Percentiles rank a stretch among this genome's conserved stretches.
phyloP scores from a whole-genome alignment of 2,888 invertebrate genomes.

The Paralinhomoeus sp. region DNA sequence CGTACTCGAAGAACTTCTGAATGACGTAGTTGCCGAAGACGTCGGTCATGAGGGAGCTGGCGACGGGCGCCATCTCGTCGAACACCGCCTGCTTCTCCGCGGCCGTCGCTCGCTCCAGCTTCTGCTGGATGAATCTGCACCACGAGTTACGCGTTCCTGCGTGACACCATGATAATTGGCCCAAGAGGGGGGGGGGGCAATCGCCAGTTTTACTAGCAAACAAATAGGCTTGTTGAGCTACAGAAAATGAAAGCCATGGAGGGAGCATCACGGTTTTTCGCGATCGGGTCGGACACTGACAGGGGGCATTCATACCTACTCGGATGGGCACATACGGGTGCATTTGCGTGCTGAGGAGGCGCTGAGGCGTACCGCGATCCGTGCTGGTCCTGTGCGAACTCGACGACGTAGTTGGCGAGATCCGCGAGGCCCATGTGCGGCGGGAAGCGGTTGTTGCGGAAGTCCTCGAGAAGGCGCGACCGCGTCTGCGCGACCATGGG shows the following conservation, averaged over 20 bases:
- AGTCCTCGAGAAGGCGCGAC: slow-evolving; percentile 66
- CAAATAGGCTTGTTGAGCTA: too few species aligned
- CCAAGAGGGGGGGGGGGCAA: too few species aligned
- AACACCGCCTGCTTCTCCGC: slow-evolving; percentile 95
- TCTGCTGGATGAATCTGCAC: slow-evolving; percentile 85
- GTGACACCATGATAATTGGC: too few species aligned
- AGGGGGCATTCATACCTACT: too few species aligned
- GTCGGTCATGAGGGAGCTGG: slow-evolving; percentile 93
- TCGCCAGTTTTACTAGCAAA: too few species aligned
- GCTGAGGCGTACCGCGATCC: slow-evolving; percentile 47
- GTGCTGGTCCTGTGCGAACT: slow-evolving; percentile 97
- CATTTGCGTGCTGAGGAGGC: too few species aligned
- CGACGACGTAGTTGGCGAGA: slow-evolving; percentile 86
- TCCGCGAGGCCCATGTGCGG: slow-evolving; percentile 52
- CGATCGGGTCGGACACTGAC: too few species aligned
- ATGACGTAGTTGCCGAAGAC: slow-evolving; percentile 98
- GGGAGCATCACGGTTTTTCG: too few species aligned
- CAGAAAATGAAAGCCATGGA: too few species aligned
- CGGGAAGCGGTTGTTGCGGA: slow-evolving; percentile 39
- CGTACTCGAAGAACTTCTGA: slow-evolving; percentile 97
- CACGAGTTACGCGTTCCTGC: too few species aligned
- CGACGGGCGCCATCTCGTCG: slow-evolving; percentile 77
- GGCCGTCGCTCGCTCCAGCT: slow-evolving; percentile 79
- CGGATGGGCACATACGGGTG: too few species aligned
- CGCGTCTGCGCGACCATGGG: too few species aligned